Evolutionary conservation across 2,888 invertebrate genomes (phyloP).

Genomic region (Brachypalpus laphriformis): DNA sequence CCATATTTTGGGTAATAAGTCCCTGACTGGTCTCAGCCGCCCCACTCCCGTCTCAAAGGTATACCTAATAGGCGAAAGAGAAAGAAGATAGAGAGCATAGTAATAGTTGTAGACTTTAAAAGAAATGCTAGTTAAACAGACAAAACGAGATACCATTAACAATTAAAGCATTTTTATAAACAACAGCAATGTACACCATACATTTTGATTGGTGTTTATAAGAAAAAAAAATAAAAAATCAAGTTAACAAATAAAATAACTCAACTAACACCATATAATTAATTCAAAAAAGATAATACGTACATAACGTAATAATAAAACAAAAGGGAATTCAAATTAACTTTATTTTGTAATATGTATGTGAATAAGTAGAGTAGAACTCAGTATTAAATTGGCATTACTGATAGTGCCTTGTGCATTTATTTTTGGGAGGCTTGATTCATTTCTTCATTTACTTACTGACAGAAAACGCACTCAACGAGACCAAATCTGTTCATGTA

Average conservation of each 20-base stretch:
- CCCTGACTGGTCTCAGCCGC: constrained; percentile 84
- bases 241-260: not conserved
- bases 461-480: too few relatives aligned
- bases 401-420: too few relatives aligned
- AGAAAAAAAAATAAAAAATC: not conserved
- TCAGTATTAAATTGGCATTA: too few relatives aligned
- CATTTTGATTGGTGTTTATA: constrained; percentile 20
- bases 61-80: constrained; percentile 83
- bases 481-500: too few relatives aligned
- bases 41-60: constrained; percentile 84
- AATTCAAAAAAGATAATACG: too few relatives aligned
- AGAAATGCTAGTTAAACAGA: constrained; percentile 31
- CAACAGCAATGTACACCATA: not conserved
- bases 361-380: too few relatives aligned
- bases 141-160: constrained; percentile 71
- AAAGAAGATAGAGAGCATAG: constrained; percentile 77
- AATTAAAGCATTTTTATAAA: constrained; percentile 15
- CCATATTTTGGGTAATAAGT: constrained; percentile 84
- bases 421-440: too few relatives aligned
- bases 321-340: too few relatives aligned
- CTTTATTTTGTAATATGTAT: too few relatives aligned
- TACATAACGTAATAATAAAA: too few relatives aligned
- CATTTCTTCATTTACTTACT: too few relatives aligned
- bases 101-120: constrained; percentile 71
- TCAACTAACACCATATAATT: too few relatives aligned